Percentiles rank a stretch among this genome's conserved stretches.
Evolutionary conservation across 2,797 vertebrate species (phyloP).

Genomic region (Margarornis squamiger): DNA sequence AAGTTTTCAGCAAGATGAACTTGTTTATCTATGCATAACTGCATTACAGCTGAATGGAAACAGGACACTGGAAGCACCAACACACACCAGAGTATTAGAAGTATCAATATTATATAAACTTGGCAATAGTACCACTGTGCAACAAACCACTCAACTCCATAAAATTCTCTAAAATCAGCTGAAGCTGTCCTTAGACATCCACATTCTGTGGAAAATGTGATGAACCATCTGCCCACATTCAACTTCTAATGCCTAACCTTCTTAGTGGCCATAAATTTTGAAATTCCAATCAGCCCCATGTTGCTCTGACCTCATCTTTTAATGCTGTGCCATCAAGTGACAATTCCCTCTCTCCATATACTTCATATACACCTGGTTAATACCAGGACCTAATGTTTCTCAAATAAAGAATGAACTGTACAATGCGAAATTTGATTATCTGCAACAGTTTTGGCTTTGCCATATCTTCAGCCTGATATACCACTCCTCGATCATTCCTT

Average conservation of each 20-base stretch:
- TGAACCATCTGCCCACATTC: not conserved
- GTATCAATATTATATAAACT: not conserved
- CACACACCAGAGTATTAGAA: not conserved
- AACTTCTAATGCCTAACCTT: not conserved
- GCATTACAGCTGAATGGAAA: not conserved
- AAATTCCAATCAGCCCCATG: not conserved
- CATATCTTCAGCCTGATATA: not conserved
- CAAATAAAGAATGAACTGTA: not conserved
- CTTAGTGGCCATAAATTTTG: not conserved
- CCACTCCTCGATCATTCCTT: not conserved
- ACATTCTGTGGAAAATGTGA: not conserved
- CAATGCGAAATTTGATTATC: not conserved
- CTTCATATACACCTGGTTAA: not conserved
- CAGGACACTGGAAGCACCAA: not conserved
- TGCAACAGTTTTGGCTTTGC: not conserved
- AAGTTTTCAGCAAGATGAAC: not conserved
- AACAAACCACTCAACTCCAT: not conserved
- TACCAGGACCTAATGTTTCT: not conserved
- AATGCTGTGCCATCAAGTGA: not conserved
- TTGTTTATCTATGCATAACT: not conserved
- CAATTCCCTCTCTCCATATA: not conserved
- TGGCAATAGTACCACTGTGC: not conserved
- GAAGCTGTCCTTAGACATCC: not conserved
- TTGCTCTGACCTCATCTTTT: not conserved
- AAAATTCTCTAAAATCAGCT: not conserved